These are phyloP conservation scores for Peromyscus maniculatus DNA, from an alignment of 2,113 vertebrate genomes.

Conservation along the genomic window DNA sequence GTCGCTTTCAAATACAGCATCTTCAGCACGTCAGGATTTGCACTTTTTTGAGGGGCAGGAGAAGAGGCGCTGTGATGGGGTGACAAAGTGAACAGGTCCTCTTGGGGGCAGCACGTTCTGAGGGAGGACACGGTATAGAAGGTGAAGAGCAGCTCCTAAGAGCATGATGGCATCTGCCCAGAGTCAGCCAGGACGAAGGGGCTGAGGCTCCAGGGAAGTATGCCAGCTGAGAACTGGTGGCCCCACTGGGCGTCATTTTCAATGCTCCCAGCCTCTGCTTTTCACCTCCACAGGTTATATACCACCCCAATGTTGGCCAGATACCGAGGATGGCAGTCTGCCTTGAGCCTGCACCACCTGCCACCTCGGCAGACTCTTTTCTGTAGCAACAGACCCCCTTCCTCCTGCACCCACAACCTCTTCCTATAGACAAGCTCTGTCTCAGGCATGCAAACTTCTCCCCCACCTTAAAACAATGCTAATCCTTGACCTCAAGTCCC, in stretches of 20 bases:
- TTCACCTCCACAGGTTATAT: background rate
- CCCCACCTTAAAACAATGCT: background rate
- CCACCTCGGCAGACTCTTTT: background rate
- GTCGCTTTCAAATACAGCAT: background rate
- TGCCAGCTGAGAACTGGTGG: background rate
- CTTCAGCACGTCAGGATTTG: background rate
- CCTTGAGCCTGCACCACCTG: background rate
- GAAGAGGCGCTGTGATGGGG: background rate
- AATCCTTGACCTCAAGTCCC: background rate
- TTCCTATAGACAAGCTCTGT: background rate
- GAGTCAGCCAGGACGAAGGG: background rate
- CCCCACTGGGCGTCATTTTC: background rate
- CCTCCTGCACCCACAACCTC: background rate
- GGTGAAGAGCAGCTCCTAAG: background rate
- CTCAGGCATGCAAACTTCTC: background rate
- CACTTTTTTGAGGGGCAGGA: background rate
- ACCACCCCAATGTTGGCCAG: background rate
- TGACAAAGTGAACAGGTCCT: background rate
- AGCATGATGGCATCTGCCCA: background rate
- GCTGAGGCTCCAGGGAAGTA: background rate
- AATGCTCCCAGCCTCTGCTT: background rate
- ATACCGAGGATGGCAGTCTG: background rate
- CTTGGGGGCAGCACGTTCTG: background rate
- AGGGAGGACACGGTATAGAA: background rate
- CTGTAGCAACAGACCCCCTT: background rate